A percentile compares a stretch with the other conserved stretches of the same genome.
These are phyloP conservation scores for Mesocentrotus franciscanus DNA, from an alignment of 53 echinoderm and acorn worm species.

Conservation along the genomic window DNA sequence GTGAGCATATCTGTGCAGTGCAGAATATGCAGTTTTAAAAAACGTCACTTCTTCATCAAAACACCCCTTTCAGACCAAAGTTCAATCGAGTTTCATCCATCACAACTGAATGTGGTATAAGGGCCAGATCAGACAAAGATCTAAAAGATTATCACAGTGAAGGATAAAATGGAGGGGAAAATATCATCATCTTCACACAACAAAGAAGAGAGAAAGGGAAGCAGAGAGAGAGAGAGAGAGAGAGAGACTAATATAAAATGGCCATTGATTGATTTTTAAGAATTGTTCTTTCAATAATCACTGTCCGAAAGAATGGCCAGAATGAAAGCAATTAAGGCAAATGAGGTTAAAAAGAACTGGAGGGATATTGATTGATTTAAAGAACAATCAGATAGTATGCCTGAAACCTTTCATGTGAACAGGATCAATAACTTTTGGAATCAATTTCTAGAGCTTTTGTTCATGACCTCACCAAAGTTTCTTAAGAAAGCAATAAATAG, in stretches of 20 bases:
- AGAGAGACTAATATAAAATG: not conserved
- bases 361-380: not conserved
- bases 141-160: not conserved
- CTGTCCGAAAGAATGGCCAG: constrained; percentile 12
- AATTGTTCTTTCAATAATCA: constrained; percentile 28
- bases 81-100: too few species aligned
- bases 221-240: not conserved
- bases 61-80: too few species aligned
- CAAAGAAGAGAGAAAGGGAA: not conserved
- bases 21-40: too few species aligned
- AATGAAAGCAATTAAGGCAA: constrained; percentile 57
- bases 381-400: constrained; percentile 47
- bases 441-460: constrained; percentile 43
- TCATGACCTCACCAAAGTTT: constrained; percentile 11
- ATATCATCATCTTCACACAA: too few species aligned
- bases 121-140: not conserved
- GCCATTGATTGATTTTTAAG: constrained; percentile 1
- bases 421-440: constrained; percentile 21
- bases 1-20: too few species aligned
- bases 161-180: not conserved
- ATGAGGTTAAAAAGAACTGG: constrained; percentile 5
- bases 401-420: constrained; percentile 1
- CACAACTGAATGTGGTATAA: too few species aligned
- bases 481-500: not conserved
- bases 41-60: too few species aligned